Conservation (phyloP, 2,113 vertebrate species). For the Dolichotis patagonum region DNA sequence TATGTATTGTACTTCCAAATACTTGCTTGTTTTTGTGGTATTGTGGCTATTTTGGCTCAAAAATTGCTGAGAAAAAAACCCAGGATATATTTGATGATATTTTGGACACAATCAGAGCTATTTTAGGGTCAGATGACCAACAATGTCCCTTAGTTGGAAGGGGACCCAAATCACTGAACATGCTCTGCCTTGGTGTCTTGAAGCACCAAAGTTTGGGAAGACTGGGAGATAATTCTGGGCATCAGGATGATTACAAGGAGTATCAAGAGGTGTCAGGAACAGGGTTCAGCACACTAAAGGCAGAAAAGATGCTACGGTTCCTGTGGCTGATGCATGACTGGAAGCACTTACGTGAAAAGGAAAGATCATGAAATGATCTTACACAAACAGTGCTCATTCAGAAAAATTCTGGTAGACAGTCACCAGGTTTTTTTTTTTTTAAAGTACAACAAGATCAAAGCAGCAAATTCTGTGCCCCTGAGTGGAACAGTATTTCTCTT, state of each 20-base stretch:
- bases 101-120: not conserved
- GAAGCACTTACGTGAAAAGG: not conserved
- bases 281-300: not conserved
- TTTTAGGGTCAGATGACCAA: not conserved
- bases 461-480: not conserved
- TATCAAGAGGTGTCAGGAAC: not conserved
- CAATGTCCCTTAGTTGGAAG: not conserved
- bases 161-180: not conserved
- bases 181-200: not conserved
- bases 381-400: not conserved
- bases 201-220: not conserved
- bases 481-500: not conserved
- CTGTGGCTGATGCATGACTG: not conserved
- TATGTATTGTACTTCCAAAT: not conserved
- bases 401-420: not conserved
- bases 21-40: not conserved
- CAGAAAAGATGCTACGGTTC: not conserved
- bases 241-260: not conserved
- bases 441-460: not conserved
- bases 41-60: not conserved
- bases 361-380: not conserved
- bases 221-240: not conserved
- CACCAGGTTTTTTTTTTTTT: not conserved
- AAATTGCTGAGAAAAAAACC: not conserved
- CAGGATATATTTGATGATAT: not conserved